Base-by-base conservation (phyloP, 2,888 invertebrate species). In the Eupsilia transversa region DNA sequence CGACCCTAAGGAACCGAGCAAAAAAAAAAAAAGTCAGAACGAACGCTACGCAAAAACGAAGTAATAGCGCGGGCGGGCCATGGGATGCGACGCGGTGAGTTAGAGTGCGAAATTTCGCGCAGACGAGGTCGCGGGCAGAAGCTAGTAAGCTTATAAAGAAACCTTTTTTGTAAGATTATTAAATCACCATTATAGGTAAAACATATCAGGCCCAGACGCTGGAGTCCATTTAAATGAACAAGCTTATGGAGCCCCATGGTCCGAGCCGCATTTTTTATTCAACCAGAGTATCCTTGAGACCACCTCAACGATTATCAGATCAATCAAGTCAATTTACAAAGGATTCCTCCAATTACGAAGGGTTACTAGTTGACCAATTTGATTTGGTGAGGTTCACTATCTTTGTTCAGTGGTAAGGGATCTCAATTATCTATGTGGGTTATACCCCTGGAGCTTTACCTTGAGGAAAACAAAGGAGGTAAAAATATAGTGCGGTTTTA, bases 291-390 rank as follows among this genome's bases (percentile, higher is more conserved):
- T 41, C 72, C 69, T 74, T 57, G 60, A 69, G 69, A 46, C 41
- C 72, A 69, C 74, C 82, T 78, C 64, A 59, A 59, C 66, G 75
- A 79, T 86, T 84, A 86, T 86, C 71, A 75, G 84, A 86, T 86
- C 81, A 86, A 85, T 83, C 83, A 82, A 75, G 74, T 85, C 86
- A 83, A 86, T 86, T 86, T 86, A 72, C 84, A 78, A 80, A 86
- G 85, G 85, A 80, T 84, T 67, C 72, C 35, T 52, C 72, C 82
- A 86, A 86, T 86, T 86, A 86, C 76, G n/a, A 43, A 72, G 77
- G 86, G 84, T 77, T 76, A 61, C 64, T 35, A 73, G 76, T 84
- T 84, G 80, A 83, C 85, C 86, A 80, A 78, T 80, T 61, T 56
- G 66, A 85, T 86, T 85, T 85, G 57, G 30, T 35, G 54, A 27